Conservation (phyloP, 2,113 vertebrate species). For the Oxygymnocypris stewartii region DNA sequence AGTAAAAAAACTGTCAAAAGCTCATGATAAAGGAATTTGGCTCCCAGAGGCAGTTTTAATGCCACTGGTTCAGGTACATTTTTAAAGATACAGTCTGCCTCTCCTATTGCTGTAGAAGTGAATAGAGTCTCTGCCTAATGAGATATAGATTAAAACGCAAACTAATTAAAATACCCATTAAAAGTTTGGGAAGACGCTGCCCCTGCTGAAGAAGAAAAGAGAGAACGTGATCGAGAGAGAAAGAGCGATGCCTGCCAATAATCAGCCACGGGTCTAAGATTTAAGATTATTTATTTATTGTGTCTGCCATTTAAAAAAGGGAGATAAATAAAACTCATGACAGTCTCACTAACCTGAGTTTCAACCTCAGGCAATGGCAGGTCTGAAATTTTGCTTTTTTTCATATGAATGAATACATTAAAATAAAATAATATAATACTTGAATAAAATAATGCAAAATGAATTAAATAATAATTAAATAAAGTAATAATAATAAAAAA, state of each 20-base stretch:
- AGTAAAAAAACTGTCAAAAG: background rate
- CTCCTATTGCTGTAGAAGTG: constrained; percentile 21
- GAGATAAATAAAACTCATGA: background rate
- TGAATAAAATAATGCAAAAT: no score
- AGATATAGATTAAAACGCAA: constrained; percentile 68
- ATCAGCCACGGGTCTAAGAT: constrained; percentile 3
- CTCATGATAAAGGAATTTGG: background rate
- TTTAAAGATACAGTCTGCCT: constrained; percentile 20
- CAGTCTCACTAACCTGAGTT: background rate
- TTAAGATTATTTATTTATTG: background rate
- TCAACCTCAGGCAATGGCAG: background rate
- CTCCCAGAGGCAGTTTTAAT: background rate
- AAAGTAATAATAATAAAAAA: no score
- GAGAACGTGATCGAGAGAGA: background rate
- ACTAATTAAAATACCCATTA: constrained; percentile 76
- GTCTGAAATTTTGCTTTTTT: background rate
- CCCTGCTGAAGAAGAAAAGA: constrained; percentile 52
- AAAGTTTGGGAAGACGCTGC: constrained; percentile 60
- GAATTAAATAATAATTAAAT: no score
- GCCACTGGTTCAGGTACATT: background rate
- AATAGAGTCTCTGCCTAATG: constrained; percentile 64
- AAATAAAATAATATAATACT: no score
- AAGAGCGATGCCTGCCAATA: background rate
- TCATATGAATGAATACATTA: background rate
- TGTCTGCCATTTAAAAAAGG: background rate